Percentiles rank a stretch among this genome's conserved stretches.
These are phyloP conservation scores for Pocillopora meandrina DNA, from an alignment of 92 coral and sea anemone species.

Conservation along the genomic window DNA sequence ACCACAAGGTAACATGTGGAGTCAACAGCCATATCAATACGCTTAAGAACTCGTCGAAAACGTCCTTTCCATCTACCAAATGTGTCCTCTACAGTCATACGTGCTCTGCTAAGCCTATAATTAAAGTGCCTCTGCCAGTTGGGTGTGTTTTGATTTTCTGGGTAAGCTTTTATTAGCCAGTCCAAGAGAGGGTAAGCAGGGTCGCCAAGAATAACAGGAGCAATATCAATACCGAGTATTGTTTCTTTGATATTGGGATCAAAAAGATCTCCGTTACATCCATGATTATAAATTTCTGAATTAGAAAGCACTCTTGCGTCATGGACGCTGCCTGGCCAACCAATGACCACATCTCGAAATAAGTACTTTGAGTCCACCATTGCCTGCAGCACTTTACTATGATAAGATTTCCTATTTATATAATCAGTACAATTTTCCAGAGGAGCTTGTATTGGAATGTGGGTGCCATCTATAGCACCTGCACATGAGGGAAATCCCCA, in stretches of 20 bases:
- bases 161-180: constrained; percentile 23
- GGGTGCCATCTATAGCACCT: constrained; percentile 15
- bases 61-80: constrained; percentile 43
- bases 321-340: too few relatives aligned
- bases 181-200: constrained; percentile 32
- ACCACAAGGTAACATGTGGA: too few relatives aligned
- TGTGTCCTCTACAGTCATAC: constrained; percentile 42
- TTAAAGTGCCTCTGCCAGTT: constrained; percentile 22
- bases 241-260: not conserved
- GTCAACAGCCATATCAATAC: constrained; percentile 24
- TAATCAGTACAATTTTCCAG: constrained; percentile 18
- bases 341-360: not conserved
- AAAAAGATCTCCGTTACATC: constrained; percentile 1
- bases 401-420: constrained; percentile 35
- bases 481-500: constrained; percentile 19
- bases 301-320: not conserved
- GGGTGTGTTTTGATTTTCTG: constrained; percentile 39
- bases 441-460: constrained; percentile 12
- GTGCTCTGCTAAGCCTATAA: constrained; percentile 36
- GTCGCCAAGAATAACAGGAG: constrained; percentile 31
- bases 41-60: constrained; percentile 23
- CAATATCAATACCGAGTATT: constrained; percentile 4
- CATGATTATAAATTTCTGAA: not conserved
- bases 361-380: constrained; percentile 29
- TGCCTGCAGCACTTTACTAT: constrained; percentile 44